These are phyloP conservation scores for Wasmannia auropunctata DNA, from an alignment of 1,140 invertebrate species.

Conservation along the genomic window DNA sequence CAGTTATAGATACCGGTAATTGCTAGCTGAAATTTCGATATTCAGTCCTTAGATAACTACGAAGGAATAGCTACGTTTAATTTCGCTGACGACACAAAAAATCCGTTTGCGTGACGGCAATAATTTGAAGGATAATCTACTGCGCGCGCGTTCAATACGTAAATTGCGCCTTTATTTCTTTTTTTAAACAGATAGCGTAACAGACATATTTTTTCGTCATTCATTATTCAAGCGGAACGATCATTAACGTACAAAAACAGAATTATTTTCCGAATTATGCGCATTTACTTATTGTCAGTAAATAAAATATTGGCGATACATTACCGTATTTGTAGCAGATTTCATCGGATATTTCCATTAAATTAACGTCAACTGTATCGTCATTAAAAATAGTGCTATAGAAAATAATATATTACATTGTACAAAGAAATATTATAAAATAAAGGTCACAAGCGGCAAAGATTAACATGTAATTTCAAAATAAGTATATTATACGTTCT, in stretches of 20 bases:
- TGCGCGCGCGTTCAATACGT: not conserved
- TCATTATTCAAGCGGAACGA: not conserved
- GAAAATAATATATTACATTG: too few species aligned
- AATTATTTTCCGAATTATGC: not conserved
- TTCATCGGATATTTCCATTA: not conserved
- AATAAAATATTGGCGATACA: not conserved
- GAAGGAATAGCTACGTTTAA: not conserved
- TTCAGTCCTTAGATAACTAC: not conserved
- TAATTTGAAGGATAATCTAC: slow-evolving; percentile 16
- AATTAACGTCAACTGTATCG: not conserved
- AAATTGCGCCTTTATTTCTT: not conserved
- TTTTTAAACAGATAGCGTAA: not conserved
- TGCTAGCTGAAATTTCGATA: too few species aligned
- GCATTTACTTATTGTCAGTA: not conserved
- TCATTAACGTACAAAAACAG: not conserved
- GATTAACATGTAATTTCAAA: too few species aligned
- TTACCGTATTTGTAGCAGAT: not conserved
- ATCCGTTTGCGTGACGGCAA: not conserved
- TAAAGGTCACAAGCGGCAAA: too few species aligned
- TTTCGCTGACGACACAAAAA: not conserved
- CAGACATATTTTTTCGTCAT: not conserved
- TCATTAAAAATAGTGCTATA: too few species aligned
- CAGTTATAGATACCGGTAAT: too few species aligned
- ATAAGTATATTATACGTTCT: too few species aligned
- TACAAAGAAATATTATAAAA: too few species aligned